Percentiles rank a stretch among this genome's conserved stretches.
These are phyloP conservation scores for Tiaroga cobitis DNA, from an alignment of 2,797 vertebrate species.

Conservation along the genomic window DNA sequence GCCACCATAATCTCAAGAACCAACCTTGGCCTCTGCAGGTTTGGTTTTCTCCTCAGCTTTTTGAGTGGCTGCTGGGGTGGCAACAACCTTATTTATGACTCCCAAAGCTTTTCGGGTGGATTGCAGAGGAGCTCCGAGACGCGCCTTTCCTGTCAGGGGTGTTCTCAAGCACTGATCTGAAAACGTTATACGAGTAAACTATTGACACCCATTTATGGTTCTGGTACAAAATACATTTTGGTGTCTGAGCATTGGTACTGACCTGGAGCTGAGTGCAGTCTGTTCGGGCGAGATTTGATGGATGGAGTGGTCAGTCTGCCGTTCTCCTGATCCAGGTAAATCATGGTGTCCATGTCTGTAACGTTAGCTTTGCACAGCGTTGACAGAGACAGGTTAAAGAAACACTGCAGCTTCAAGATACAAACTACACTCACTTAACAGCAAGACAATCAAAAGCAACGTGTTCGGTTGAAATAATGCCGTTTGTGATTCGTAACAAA, in stretches of 20 bases:
- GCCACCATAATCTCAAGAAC: neutral
- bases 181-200: neutral
- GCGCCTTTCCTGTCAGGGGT: slow-evolving; percentile 47
- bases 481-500: neutral
- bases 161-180: slow-evolving; percentile 58
- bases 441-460: neutral
- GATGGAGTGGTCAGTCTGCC: slow-evolving; percentile 44
- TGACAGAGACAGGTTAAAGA: neutral
- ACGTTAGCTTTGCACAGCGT: neutral
- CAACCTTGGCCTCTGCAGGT: slow-evolving; percentile 48
- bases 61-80: slow-evolving; percentile 28
- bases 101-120: slow-evolving; percentile 60
- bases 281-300: slow-evolving; percentile 53
- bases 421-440: neutral
- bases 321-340: slow-evolving; percentile 61
- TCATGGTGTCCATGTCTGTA: slow-evolving; percentile 55
- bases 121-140: slow-evolving; percentile 19
- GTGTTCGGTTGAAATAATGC: neutral
- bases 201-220: neutral
- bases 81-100: slow-evolving; percentile 55
- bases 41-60: slow-evolving; percentile 46
- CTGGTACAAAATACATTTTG: neutral
- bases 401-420: neutral
- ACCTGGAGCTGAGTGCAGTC: slow-evolving; percentile 63
- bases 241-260: neutral